Evolutionary conservation across 2,113 vertebrate species (phyloP), one percentile per base, ranked within the genome.

Genomic region (Phocoena sinus): DNA sequence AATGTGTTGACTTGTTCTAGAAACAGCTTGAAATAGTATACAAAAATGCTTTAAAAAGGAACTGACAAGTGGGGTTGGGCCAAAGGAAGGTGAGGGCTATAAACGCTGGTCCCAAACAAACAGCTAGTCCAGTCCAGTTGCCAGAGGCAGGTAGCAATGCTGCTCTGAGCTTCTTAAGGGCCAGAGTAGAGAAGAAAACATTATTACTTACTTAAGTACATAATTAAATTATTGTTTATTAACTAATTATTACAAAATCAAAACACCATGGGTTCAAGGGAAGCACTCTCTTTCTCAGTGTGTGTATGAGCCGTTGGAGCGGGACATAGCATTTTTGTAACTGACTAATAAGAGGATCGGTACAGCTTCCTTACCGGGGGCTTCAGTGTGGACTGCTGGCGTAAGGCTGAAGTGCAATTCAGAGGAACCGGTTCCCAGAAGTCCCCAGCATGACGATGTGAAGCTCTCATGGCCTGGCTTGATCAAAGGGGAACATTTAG

Each of bases 181-280:
- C 14, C 70, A 62, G 91, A 91, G 73, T 15, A 74, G 80, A 93
- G 74, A 60, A 82, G 68, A 38, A 76, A 77, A 41, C 14, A 60
- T 50, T 53, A 56, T 38, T 70, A 31, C 65, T 23, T 85, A 25
- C 50, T 58, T 58, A 80, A 80, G 21, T 58, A 80, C 12, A 38
- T 58, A 80, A 80, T 80, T 53, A 56, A 79, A 79, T 53, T 23
- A 53, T 21, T 50, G 11, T 33, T 56, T 56, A 25, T 58, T 58
- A 15, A 58, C 25, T 62, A 62, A 36, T 36, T 80, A 38, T 80
- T 80, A 80, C 31, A 33, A 36, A 81, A 65, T 71, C 3, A 63
- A 81, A 88, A 74, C 73, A 67, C 25, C 14, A 3, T 5, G n/a
- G 53, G 28, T 36, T 87, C n/a, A 50, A 28, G 41, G 73, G 76